phyloP scores from a whole-genome alignment of 2,113 vertebrate genomes.

The Orthonyx spaldingii region DNA sequence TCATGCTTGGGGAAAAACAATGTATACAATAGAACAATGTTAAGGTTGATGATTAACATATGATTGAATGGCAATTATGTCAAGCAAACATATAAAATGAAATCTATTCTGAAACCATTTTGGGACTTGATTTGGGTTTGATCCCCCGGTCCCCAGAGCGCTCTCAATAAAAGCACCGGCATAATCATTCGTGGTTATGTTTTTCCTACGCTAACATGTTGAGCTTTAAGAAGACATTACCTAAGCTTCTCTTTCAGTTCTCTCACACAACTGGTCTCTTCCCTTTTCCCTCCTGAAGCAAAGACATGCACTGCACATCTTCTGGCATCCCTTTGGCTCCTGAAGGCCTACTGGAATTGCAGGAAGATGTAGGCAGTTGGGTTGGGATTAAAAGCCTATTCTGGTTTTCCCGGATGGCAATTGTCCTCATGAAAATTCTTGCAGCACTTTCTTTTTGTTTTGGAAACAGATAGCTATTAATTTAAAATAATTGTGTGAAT shows the following conservation, averaged over 20 bases:
- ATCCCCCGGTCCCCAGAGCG: too few species aligned
- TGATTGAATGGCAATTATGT: too few species aligned
- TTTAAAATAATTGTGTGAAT: conserved; percentile 9
- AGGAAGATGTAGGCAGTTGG: neutral
- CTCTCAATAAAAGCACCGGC: too few species aligned
- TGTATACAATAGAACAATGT: too few species aligned
- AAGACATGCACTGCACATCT: neutral
- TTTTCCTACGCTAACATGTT: too few species aligned
- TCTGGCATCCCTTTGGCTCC: neutral
- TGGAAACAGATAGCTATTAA: neutral
- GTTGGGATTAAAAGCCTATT: neutral
- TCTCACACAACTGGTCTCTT: neutral
- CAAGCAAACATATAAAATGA: too few species aligned
- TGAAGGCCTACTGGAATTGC: neutral
- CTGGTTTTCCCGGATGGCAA: neutral
- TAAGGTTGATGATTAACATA: too few species aligned
- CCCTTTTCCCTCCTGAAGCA: neutral
- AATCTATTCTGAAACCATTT: too few species aligned
- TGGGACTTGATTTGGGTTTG: too few species aligned
- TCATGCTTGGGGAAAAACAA: too few species aligned
- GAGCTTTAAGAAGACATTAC: neutral
- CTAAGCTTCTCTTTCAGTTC: neutral
- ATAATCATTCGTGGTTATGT: too few species aligned
- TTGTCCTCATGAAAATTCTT: neutral
- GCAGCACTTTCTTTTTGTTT: neutral